A percentile compares a stretch with the other conserved stretches of the same genome.
phyloP scores from a whole-genome alignment of 2,113 vertebrate species.

The Pungitius pungitius region DNA sequence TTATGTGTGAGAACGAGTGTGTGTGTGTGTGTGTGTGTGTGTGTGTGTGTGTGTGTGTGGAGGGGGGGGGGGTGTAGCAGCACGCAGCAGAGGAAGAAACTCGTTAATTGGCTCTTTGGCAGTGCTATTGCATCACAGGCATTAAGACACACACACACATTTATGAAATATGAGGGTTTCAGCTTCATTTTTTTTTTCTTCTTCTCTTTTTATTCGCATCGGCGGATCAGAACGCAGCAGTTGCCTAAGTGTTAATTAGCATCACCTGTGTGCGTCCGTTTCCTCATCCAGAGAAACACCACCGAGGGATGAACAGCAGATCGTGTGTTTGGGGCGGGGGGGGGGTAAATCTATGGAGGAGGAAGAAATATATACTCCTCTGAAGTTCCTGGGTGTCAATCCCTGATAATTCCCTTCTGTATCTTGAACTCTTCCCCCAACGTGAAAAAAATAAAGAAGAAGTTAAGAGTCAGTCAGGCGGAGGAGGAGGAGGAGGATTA shows the following conservation, averaged over 20 bases:
- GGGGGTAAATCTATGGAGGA: constrained; percentile 35
- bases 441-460: constrained; percentile 45
- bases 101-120: neutral
- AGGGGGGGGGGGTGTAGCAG: too few relatives aligned
- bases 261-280: constrained; percentile 6
- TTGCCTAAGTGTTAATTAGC: constrained; percentile 36
- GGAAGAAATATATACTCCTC: constrained; percentile 9
- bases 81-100: neutral
- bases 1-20: neutral
- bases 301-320: constrained; percentile 17
- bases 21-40: neutral
- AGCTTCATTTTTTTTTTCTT: constrained; percentile 7
- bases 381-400: constrained; percentile 43
- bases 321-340: neutral
- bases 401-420: constrained; percentile 52
- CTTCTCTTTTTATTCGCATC: neutral
- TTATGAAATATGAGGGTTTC: constrained; percentile 2
- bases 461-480: constrained; percentile 45
- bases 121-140: neutral
- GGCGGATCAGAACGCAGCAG: constrained; percentile 1
- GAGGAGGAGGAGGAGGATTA: constrained; percentile 44
- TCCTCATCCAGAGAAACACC: constrained; percentile 3
- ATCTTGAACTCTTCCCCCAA: constrained; percentile 35
- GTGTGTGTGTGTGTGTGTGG: constrained; percentile 6
- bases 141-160: constrained; percentile 14